phyloP scores from a whole-genome alignment of 2,888 invertebrate species.

The Axea sp. region DNA sequence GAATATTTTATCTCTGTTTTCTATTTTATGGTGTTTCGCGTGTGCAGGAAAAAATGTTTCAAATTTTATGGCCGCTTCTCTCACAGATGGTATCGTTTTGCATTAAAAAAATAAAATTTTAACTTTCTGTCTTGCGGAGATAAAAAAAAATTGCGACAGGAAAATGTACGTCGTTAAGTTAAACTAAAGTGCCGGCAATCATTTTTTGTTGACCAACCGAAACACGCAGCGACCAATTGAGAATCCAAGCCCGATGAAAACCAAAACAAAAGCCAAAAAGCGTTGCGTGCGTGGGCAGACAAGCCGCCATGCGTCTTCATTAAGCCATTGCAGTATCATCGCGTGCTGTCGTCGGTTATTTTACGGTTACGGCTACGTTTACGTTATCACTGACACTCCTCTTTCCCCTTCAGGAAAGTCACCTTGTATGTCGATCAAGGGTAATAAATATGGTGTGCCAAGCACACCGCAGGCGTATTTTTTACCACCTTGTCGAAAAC shows the following conservation, averaged over 20 bases:
- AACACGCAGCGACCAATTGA: constrained; percentile 12
- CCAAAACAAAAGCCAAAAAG: constrained; percentile 45
- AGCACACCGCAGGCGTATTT: constrained; percentile 40
- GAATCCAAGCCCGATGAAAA: constrained; percentile 26
- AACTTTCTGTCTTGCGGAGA: too few relatives aligned
- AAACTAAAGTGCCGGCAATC: constrained; percentile 3
- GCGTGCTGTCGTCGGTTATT: constrained; percentile 64
- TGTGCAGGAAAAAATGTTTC: constrained; percentile 23
- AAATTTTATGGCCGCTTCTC: constrained; percentile 29
- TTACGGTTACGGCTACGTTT: constrained; percentile 61
- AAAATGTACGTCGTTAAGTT: constrained; percentile 11
- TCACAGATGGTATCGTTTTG: neutral
- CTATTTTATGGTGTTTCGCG: constrained; percentile 24
- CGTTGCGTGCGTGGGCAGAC: constrained; percentile 63
- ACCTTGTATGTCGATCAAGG: constrained; percentile 61
- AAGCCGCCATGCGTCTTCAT: constrained; percentile 69
- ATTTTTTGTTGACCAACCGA: constrained; percentile 15
- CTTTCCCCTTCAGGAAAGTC: constrained; percentile 15
- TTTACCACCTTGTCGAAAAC: constrained; percentile 45
- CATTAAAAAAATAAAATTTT: constrained; percentile 9
- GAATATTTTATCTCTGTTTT: constrained; percentile 35
- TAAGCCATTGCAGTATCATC: constrained; percentile 65
- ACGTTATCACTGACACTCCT: constrained; percentile 35
- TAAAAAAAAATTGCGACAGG: constrained; percentile 4
- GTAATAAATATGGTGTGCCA: constrained; percentile 47